These are phyloP conservation scores for Salmo trutta DNA, from an alignment of 2,797 vertebrate genomes.

Conservation along the genomic window DNA sequence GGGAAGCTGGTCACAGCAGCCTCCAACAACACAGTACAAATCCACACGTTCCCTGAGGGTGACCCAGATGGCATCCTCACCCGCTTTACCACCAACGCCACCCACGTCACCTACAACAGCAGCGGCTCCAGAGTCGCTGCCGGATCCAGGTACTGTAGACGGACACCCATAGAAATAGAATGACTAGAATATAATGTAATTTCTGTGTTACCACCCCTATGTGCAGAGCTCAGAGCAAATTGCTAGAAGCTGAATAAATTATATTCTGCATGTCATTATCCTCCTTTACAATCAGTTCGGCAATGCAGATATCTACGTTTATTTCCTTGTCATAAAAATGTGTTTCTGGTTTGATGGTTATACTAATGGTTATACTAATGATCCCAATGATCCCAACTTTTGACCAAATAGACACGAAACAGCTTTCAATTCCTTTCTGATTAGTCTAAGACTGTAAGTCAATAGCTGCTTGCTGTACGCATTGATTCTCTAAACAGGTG, in stretches of 20 bases:
- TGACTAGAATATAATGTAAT: background rate
- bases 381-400: background rate
- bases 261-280: too few species aligned
- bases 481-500: slow-evolving; percentile 59
- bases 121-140: slow-evolving; percentile 86
- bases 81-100: slow-evolving; percentile 90
- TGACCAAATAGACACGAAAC: slow-evolving; percentile 8
- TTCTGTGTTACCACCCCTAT: too few species aligned
- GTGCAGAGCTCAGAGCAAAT: too few species aligned
- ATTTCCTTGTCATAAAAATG: background rate
- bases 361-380: background rate
- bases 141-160: slow-evolving; percentile 82
- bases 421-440: slow-evolving; percentile 33
- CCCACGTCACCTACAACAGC: slow-evolving; percentile 86
- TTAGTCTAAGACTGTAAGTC: slow-evolving; percentile 44
- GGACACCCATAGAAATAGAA: background rate
- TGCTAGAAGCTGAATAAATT: too few species aligned
- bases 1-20: slow-evolving; percentile 86
- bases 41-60: slow-evolving; percentile 93
- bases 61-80: slow-evolving; percentile 93
- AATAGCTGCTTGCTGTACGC: slow-evolving; percentile 41
- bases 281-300: background rate
- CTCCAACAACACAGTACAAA: slow-evolving; percentile 91
- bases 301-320: background rate
- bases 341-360: background rate